Evolutionary conservation across 2,797 vertebrate genomes (phyloP).

Genomic region (Arrhamphus sclerolepis): DNA sequence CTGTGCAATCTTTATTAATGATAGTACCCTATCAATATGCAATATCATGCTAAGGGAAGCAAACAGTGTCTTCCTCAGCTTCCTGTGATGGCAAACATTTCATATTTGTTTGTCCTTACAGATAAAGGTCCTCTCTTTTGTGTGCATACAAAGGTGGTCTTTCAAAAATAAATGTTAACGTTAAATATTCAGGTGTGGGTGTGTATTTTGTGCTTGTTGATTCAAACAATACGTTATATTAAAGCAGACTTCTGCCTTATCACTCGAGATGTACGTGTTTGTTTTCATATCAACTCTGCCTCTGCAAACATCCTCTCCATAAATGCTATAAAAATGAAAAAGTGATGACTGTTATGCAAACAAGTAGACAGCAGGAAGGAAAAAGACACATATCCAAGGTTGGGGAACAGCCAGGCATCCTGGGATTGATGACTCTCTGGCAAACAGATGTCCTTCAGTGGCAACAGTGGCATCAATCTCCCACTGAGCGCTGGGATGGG

Average conservation of each 20-base stretch:
- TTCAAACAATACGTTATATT: constrained; percentile 15
- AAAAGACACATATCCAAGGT: constrained; percentile 41
- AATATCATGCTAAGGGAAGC: background rate
- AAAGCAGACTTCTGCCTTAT: constrained; percentile 25
- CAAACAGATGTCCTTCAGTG: constrained; percentile 54
- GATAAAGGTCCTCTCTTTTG: constrained; percentile 22
- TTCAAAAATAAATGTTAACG: constrained; percentile 7
- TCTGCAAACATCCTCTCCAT: constrained; percentile 46
- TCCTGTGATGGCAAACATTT: constrained; percentile 1
- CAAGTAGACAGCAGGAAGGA: constrained; percentile 54
- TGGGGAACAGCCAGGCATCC: constrained; percentile 48
- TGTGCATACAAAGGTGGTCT: constrained; percentile 5
- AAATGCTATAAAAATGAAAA: constrained; percentile 56
- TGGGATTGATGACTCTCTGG: constrained; percentile 61
- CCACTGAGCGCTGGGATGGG: background rate
- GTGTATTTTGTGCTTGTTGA: background rate
- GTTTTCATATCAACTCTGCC: constrained; percentile 17
- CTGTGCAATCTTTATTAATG: background rate
- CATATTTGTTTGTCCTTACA: constrained; percentile 32
- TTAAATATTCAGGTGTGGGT: too few species aligned
- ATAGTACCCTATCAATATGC: background rate
- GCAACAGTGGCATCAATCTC: background rate
- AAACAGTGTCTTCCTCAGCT: constrained; percentile 21
- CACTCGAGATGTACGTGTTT: constrained; percentile 20
- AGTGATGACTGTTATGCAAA: constrained; percentile 60